These are phyloP conservation scores for Prionailurus bengalensis DNA, from an alignment of 2,113 vertebrate species.

Conservation along the genomic window DNA sequence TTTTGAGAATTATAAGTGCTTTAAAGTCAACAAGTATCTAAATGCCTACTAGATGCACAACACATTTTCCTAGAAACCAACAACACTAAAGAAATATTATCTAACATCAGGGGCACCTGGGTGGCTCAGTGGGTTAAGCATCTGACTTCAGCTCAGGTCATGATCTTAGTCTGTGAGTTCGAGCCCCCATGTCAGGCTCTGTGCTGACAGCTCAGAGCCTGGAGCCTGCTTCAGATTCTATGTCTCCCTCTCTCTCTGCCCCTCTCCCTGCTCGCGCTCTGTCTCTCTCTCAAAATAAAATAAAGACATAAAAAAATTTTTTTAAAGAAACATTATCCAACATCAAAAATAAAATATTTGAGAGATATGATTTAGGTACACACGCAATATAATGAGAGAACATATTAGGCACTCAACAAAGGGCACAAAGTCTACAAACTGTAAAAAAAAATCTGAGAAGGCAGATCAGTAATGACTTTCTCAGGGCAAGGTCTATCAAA, in stretches of 20 bases:
- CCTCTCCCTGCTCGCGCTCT: too few species aligned
- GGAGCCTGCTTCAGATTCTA: too few species aligned
- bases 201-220: too few species aligned
- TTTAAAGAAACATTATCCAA: not conserved
- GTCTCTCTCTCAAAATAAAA: too few species aligned
- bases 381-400: not conserved
- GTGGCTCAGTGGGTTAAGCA: too few species aligned
- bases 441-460: not conserved
- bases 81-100: not conserved
- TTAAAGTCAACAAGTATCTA: not conserved
- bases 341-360: not conserved
- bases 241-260: too few species aligned
- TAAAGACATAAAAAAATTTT: too few species aligned
- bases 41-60: not conserved
- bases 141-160: too few species aligned
- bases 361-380: not conserved
- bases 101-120: not conserved
- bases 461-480: not conserved
- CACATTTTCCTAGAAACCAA: not conserved
- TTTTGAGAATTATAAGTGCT: not conserved
- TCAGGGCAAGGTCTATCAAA: not conserved
- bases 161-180: too few species aligned
- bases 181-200: too few species aligned
- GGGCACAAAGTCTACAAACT: not conserved
- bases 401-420: not conserved